phyloP scores from a whole-genome alignment of 2,113 vertebrate species.

The Myrmecophaga tridactyla region DNA sequence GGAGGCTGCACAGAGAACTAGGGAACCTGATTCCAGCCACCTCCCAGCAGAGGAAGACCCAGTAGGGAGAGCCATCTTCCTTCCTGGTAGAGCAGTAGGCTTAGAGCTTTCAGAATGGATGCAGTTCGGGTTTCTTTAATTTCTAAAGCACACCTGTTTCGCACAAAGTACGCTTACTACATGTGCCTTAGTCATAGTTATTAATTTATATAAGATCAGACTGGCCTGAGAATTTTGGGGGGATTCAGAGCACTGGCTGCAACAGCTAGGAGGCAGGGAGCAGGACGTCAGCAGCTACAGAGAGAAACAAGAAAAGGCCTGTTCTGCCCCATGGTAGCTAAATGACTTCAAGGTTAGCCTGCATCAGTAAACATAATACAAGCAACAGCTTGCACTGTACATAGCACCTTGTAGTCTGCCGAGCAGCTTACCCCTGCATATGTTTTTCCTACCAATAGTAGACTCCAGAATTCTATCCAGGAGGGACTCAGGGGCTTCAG shows the following conservation, averaged over 20 bases:
- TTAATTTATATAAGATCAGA: not conserved
- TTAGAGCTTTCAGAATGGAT: fast-evolving
- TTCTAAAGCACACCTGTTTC: not conserved
- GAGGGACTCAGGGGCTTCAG: not conserved
- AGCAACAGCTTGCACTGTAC: not conserved
- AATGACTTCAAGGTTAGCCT: not conserved
- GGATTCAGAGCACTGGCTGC: not conserved
- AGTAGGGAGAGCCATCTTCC: not conserved
- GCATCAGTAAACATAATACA: not conserved
- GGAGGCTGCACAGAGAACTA: not conserved
- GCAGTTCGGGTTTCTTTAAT: not conserved
- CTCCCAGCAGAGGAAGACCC: not conserved
- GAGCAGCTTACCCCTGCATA: not conserved
- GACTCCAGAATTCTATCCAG: not conserved
- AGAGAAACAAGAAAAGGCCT: too few species aligned
- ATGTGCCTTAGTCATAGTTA: not conserved
- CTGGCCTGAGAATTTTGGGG: not conserved
- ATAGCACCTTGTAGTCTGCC: not conserved
- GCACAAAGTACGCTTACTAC: not conserved
- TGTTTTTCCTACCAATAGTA: not conserved
- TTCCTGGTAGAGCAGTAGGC: not conserved
- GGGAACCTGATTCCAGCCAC: too few species aligned
- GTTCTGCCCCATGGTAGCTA: not conserved
- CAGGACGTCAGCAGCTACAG: too few species aligned
- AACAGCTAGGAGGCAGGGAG: not conserved